Evolutionary conservation across 2,888 invertebrate species (phyloP), one percentile per base, ranked within the genome.

Genomic region (Eustalomyia histrio): DNA sequence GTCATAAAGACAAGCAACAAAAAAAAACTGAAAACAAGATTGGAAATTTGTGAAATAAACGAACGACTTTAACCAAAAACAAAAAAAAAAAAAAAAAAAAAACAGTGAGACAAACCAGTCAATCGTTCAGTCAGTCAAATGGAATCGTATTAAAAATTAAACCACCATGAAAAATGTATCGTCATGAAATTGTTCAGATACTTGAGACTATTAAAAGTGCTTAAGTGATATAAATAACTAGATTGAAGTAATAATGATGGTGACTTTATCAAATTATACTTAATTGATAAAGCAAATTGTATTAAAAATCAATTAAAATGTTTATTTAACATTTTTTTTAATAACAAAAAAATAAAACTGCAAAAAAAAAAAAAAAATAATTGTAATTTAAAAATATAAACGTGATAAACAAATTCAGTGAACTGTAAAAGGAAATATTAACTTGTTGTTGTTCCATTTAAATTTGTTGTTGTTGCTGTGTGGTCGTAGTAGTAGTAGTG

Each of bases 231-330:
- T 29, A 29, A 29, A 29, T n/a, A n/a, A 63, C 61, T 16, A 63
- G 17, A 16, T 57, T 43, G 43, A 43, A 57, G 39, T 68, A 18
- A 35, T 39, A 17, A 3, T 5, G 12, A 55, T 16, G n/a, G 7
- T 24, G 29, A 17, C 24, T 39, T 55, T 35, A 73, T 64, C 57
- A 73, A 64, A 57, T 73, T 29, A 61, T n/a, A 16, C 24, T 55
- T 47, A 72, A 72, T 55, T 72, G 63, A 73, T 73, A 72, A 72
- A 21, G 52, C 8, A 39, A 55, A 63, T 43, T 55, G 71, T 18
- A 55, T 72, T 53, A 72, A 72, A 72, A 72, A 61, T 18, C 47
- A 71, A 35, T 71, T 71, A 71, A 29, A 71, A 52, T 60, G 50
- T 71, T 47, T 43, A 63, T 29, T 69, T 39, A 58, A 69, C 24